phyloP scores from a whole-genome alignment of 1,140 invertebrate species.

The Aphaenogaster rudis region DNA sequence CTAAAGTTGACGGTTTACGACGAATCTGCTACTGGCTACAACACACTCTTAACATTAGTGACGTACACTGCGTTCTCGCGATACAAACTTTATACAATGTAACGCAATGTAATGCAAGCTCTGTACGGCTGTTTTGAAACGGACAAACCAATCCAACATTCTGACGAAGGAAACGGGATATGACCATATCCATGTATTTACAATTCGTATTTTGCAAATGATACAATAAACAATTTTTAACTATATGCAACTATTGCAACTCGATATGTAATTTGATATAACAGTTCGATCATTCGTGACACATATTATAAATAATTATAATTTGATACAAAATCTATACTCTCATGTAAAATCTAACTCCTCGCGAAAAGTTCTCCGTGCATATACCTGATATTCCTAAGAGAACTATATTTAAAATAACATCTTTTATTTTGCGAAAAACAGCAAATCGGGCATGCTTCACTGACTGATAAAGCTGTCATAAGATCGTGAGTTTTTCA shows the following conservation, averaged over 20 bases:
- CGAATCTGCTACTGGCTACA: background rate
- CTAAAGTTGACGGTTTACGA: conserved; percentile 50
- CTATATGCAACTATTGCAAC: no score
- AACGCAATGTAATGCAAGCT: conserved; percentile 13
- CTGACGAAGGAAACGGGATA: background rate
- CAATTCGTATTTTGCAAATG: background rate
- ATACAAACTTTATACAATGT: conserved; percentile 25
- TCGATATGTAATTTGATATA: background rate
- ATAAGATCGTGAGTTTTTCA: conserved; percentile 57
- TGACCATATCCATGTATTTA: background rate
- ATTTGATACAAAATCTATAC: background rate
- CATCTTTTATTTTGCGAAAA: background rate
- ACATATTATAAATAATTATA: background rate
- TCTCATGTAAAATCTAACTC: background rate
- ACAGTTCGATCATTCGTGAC: background rate
- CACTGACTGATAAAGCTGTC: conserved; percentile 53
- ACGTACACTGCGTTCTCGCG: background rate
- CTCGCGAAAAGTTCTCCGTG: background rate
- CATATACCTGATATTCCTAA: background rate
- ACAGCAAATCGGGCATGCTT: background rate
- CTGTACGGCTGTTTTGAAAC: conserved; percentile 14
- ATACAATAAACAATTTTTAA: background rate
- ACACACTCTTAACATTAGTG: conserved; percentile 10
- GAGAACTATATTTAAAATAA: background rate
- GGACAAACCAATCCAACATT: conserved; percentile 19